These are phyloP conservation scores for Lasiurus borealis DNA, from an alignment of 2,113 vertebrate species.

Conservation along the genomic window DNA sequence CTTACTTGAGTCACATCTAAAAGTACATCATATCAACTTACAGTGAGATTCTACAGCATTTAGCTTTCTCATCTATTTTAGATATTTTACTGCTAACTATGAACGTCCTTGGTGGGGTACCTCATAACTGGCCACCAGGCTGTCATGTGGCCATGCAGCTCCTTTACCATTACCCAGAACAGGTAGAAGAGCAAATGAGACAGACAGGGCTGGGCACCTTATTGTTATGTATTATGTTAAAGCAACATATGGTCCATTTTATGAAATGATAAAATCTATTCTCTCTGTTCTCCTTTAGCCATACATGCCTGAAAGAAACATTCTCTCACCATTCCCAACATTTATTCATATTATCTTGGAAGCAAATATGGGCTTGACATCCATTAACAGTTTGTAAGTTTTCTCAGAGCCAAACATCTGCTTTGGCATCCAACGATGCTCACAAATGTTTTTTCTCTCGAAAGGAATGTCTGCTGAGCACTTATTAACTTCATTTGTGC, in stretches of 20 bases:
- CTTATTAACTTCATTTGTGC: conserved; percentile 69
- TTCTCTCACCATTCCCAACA: conserved; percentile 67
- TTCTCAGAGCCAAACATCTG: conserved; percentile 81
- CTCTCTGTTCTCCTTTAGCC: conserved; percentile 18
- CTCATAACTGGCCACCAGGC: background rate
- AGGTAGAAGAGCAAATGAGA: background rate
- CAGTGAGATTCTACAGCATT: background rate
- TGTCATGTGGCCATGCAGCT: background rate
- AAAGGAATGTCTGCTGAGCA: conserved; percentile 69
- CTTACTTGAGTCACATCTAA: background rate
- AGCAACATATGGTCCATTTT: conserved; percentile 57
- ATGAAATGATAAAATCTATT: conserved; percentile 60
- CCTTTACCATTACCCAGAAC: background rate
- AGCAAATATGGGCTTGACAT: conserved; percentile 68
- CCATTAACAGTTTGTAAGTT: conserved; percentile 76
- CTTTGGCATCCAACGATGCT: conserved; percentile 57
- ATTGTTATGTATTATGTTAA: background rate
- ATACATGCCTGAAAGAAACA: conserved; percentile 61
- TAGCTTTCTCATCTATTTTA: background rate
- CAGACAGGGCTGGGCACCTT: background rate
- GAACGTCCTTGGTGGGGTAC: background rate
- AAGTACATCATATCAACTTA: background rate
- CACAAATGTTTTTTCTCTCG: conserved; percentile 47
- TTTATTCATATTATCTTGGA: conserved; percentile 79
- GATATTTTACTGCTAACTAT: background rate